Base-by-base conservation (phyloP, 2,797 vertebrate species). In the Eleutherodactylus coqui region DNA sequence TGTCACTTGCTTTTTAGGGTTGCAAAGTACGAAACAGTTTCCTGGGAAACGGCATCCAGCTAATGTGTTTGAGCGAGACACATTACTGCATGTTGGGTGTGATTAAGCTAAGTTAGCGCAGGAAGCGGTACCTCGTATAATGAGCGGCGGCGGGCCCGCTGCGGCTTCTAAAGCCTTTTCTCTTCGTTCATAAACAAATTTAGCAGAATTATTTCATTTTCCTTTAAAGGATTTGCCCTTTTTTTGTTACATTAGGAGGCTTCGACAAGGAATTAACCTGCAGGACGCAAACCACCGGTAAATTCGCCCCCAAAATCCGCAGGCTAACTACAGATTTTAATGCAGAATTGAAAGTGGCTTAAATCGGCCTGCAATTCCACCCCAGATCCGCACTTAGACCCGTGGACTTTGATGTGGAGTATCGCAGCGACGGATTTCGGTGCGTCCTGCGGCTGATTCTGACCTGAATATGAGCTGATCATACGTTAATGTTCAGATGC, bases 1-100 rank as follows among this genome's bases (percentile, higher is more conserved):
- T 36, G 11, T 13, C 49, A 32, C 81, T 38, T 69, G 38, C 81
- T 86, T 87, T 64, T 87, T 72, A 49, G 85, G 67, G 78, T 34
- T 75, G 75, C 43, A 79, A 84, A 84, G 38, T 84, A 84, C 19
- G 34, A 79, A 47, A 83, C 60, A 17, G 81, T 87, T 87, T 83
- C 85, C 85, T 10, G 75, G 85, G 85, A 87, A 87, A 87, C 86
- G 3, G 81, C 67, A 87, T 83, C 81, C 11, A 49, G 53, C 51
- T 73, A 83, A 87, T 83, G 81, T 45, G 64, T 83, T 47, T 73
- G 86, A 87, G 64, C 53, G 81, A 83, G 64, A 43, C 49, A 60
- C 62, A 72, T 83, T 78, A 83, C 53, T 36, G 27, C 10, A 51
- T 64, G 75, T 75, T 75, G 82, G 77, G 53, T 75, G 24, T 75